These are phyloP conservation scores for Ormyrus thymus DNA, from an alignment of 2,888 invertebrate species.

Conservation along the genomic window DNA sequence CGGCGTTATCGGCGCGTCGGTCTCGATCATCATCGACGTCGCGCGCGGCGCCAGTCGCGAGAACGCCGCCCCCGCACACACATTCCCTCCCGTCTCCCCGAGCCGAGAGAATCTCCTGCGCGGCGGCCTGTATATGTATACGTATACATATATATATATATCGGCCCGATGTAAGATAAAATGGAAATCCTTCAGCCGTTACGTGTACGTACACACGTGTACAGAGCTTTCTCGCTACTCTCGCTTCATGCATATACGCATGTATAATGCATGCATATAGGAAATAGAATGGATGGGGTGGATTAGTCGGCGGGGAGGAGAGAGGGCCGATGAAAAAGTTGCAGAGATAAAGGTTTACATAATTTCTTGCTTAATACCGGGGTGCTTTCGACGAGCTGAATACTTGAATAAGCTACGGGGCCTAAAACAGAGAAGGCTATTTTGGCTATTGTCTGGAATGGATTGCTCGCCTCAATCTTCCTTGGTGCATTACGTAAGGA, in stretches of 20 bases:
- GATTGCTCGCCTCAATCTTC: no score
- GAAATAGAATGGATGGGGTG: neutral
- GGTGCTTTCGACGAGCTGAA: neutral
- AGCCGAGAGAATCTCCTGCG: neutral
- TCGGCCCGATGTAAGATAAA: slow-evolving; percentile 30
- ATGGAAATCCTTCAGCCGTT: slow-evolving; percentile 21
- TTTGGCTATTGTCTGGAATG: no score
- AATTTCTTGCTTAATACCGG: neutral
- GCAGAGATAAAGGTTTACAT: neutral
- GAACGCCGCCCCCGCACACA: slow-evolving; percentile 24
- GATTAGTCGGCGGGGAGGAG: no score
- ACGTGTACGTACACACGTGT: neutral
- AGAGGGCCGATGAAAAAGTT: neutral
- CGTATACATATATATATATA: no score
- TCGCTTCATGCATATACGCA: neutral
- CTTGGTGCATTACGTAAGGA: no score
- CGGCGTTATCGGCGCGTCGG: neutral
- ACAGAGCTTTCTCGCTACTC: no score
- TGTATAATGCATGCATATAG: neutral
- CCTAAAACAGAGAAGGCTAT: no score
- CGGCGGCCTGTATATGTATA: no score
- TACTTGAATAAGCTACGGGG: neutral
- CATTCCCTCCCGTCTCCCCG: neutral
- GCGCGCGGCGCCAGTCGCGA: slow-evolving; percentile 13
- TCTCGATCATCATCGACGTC: neutral